Evolutionary conservation across 2,113 vertebrate genomes (phyloP), one percentile per base, ranked within the genome.

Genomic region (Gallinago jamesoni): DNA sequence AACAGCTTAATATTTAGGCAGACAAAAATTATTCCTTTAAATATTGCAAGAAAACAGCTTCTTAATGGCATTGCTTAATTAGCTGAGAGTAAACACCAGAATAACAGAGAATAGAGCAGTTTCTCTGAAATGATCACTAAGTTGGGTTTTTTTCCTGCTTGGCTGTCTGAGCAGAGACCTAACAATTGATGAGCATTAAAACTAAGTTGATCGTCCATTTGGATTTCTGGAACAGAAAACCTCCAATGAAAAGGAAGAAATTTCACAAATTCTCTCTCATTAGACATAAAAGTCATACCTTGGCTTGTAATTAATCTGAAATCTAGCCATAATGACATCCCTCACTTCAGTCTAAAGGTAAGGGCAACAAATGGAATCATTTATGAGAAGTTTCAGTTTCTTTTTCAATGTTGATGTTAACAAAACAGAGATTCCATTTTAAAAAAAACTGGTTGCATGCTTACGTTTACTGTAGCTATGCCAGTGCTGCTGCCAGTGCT

Each of bases 391-490:
- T 39, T 31, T 19, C 27, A 39, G 11, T 69, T 64, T 75, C 24
- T 69, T 70, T 76, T 76, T 76, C 52, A 30, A 3, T 10, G 25
- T 22, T 45, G 17, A 8, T 7, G 6, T 7, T 23, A 56, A 94
- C 3, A 50, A 41, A 76, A 12, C 5, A 62, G 45, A 85, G 47
- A 73, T 48, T 64, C 31, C 4, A 47, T 25, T 37, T 12, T 1
- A 52, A 70, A 21, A 48, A 69, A 19, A 10, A 3, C 3, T 28
- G 23, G 10, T 22, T 73, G 64, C 43, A 41, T 30, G 95, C 99
- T 98, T 94, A 99, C 99, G 90, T 98, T 98, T 47, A 99, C 98
- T 15, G 97, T 98, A 21, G 99, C 99, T 95, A 99, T 94, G 9
- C 99, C 99, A 24, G 35, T 97, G 92, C 98, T 98, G 30, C 95